Evolutionary conservation across 2,888 invertebrate genomes (phyloP), one percentile per base, ranked within the genome.

Genomic region (Epinotia ramella): DNA sequence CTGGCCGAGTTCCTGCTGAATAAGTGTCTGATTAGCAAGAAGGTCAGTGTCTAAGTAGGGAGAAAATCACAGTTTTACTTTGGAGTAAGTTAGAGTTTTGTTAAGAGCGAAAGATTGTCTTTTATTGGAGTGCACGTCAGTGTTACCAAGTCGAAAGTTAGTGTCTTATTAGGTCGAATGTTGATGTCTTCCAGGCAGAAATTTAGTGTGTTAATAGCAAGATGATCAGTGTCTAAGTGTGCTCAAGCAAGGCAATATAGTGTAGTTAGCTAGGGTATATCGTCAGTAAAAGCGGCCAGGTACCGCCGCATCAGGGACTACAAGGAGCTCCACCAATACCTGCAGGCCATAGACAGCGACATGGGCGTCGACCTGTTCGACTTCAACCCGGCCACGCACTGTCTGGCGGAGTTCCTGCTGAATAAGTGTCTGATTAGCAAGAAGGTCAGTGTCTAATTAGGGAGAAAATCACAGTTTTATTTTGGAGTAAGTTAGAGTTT

Each of bases 301-400:
- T 97, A 97, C 89, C 95, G 97, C 0, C 95, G 97, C 13, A 84
- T 99, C 73, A 95, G 98, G 28, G 95, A 91, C 83, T 95, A 97
- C 90, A 89, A 93, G 13, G 98, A 98, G 86, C 92, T 99, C 18
- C 97, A 97, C 85, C 86, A 88, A 0, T 99, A 98, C 90, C 93
- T 99, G 67, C 93, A 96, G 2, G 81, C 91, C 3, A 96, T 97
- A 0, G 92, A 95, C 5, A 97, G 97, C 77, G 95, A 96, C 12
- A 95, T 99, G 91, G 96, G 97, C 63, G 97, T 99, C 0, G 99
- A 99, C 86, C 95, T 97, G 81, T 99, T 99, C 91, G 98, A 98
- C 89, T 98, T 98, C 88, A 97, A 97, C 81, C 95, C 96, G 66
- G 95, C 95, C 85, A 96, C 99, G 0, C 96, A 98, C 83, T 97